Evolutionary conservation across 2,113 vertebrate genomes (phyloP).

Genomic region (Protomyctophum bolini): DNA sequence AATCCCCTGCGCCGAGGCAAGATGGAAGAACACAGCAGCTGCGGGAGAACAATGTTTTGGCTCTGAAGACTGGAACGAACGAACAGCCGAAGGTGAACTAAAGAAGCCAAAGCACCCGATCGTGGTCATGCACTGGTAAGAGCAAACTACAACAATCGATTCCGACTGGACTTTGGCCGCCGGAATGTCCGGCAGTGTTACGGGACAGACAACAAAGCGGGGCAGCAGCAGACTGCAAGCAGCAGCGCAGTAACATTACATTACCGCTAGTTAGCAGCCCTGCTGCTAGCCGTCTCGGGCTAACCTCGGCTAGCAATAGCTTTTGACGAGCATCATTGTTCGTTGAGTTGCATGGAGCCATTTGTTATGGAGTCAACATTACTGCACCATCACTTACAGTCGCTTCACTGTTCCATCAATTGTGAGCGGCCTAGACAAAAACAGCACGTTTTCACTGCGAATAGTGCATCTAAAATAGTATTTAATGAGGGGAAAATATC

Average conservation of each 20-base stretch:
- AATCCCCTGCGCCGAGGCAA: slow-evolving; percentile 81
- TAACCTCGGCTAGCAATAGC: too few species aligned
- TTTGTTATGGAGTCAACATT: slow-evolving; percentile 68
- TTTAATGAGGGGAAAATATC: neutral
- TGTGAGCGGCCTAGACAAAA: neutral
- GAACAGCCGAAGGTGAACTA: slow-evolving; percentile 48
- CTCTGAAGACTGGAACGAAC: slow-evolving; percentile 62
- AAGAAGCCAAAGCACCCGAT: slow-evolving; percentile 46
- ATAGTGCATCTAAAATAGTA: neutral
- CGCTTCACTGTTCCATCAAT: slow-evolving; percentile 12
- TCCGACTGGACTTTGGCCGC: neutral
- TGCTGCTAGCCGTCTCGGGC: neutral
- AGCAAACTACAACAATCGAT: neutral
- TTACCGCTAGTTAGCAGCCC: slow-evolving; percentile 60
- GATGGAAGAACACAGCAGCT: slow-evolving; percentile 83
- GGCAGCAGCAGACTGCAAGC: too few species aligned
- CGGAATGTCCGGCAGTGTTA: slow-evolving; percentile 1
- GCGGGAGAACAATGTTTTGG: slow-evolving; percentile 83
- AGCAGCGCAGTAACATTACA: slow-evolving; percentile 44
- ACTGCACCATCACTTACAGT: slow-evolving; percentile 50
- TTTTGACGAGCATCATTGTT: slow-evolving; percentile 79
- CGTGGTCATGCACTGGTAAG: slow-evolving; percentile 79
- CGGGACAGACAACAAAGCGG: slow-evolving; percentile 69
- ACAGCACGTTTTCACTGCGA: accelerated
- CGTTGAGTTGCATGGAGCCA: slow-evolving; percentile 69